Evolutionary conservation across 2,797 vertebrate genomes (phyloP), one percentile per base, ranked within the genome.

Genomic region (Lacerta agilis): DNA sequence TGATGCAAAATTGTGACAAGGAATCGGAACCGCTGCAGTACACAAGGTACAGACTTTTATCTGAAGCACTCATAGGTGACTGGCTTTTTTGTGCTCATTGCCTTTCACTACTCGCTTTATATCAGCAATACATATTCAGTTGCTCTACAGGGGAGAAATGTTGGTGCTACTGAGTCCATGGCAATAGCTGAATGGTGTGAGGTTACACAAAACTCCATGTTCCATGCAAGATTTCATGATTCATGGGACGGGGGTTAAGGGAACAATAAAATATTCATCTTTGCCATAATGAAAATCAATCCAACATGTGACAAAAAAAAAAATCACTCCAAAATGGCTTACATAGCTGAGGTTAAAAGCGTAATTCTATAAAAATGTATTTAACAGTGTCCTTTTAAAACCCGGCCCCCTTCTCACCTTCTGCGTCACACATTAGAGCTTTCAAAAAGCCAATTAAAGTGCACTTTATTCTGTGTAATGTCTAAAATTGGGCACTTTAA

Each of bases 241-340:
- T 88, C 91, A 58, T 82, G 1, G 36, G 87, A 61, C 29, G 84
- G 77, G 18, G 55, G 83, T 89, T 80, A 76, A 27, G 69, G 61
- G 45, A 87, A 92, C 92, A 96, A 94, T 79, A 92, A 93, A 92
- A 82, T 92, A 95, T 93, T 95, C 87, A 94, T 92, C 79, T 92
- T 85, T 88, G 86, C 83, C 79, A 91, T 86, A 79, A 90, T 72
- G 72, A 85, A 93, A 89, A 91, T 83, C 88, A 91, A 91, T 88
- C 86, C 69, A 94, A 89, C 67, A 27, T 17, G 8, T n/a, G 89
- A 89, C 79, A 45, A 93, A 90, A 82, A 33, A 33, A 90, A 86
- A 86, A 89, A 61, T 23, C 15, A 20, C 20, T 88, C 29, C 83
- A 86, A 67, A 89, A 89, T 36, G 43, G 43, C 75, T 90, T 91